Conservation (phyloP, 2,888 invertebrate genomes). For the Tachina fera region DNA sequence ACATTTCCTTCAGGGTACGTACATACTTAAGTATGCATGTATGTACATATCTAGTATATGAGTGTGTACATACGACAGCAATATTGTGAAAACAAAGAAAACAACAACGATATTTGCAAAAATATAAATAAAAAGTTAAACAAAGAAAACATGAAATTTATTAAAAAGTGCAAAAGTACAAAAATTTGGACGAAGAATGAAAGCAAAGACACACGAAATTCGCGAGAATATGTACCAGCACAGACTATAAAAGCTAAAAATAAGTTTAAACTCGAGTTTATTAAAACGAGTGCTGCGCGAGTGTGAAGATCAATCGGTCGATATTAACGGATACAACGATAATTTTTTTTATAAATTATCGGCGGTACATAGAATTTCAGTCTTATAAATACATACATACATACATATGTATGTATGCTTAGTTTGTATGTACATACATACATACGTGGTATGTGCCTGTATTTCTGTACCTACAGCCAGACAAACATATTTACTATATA, state of each 20-base stretch:
- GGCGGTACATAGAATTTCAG: neutral
- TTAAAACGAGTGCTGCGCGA: constrained; percentile 83
- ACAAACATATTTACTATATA: too few species aligned
- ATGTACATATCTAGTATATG: neutral
- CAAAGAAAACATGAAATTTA: constrained; percentile 69
- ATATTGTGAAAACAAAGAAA: constrained; percentile 63
- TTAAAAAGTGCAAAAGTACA: constrained; percentile 63
- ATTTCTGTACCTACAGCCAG: neutral
- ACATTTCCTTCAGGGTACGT: too few species aligned
- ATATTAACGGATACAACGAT: constrained; percentile 44
- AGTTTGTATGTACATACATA: too few species aligned
- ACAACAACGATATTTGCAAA: constrained; percentile 42
- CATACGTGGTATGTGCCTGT: neutral
- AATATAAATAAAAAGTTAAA: constrained; percentile 65
- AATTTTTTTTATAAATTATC: constrained; percentile 30
- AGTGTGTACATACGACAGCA: constrained; percentile 14
- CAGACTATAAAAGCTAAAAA: constrained; percentile 83
- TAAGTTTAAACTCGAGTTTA: constrained; percentile 83
- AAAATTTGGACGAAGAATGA: constrained; percentile 66
- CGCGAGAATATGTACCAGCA: constrained; percentile 77
- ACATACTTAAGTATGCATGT: neutral
- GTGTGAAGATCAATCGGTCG: constrained; percentile 79
- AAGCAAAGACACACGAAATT: constrained; percentile 66
- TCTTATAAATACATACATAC: neutral
- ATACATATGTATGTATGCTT: neutral